These are phyloP conservation scores for Drosophila meridiana DNA, from an alignment of 2,888 invertebrate genomes.

Conservation along the genomic window DNA sequence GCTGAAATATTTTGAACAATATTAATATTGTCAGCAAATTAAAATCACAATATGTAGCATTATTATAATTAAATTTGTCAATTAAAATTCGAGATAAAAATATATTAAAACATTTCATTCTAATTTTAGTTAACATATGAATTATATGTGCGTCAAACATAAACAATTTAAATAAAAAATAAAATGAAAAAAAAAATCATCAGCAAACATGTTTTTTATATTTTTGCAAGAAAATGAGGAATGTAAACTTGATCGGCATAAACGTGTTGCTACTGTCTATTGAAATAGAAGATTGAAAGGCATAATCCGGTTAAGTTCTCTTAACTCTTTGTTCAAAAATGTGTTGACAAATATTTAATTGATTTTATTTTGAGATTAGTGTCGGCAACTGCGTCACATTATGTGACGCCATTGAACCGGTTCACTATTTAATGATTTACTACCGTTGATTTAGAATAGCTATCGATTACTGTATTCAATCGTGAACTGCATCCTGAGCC, in stretches of 20 bases:
- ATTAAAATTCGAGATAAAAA: neutral
- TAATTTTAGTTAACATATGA: neutral
- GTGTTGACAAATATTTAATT: constrained; percentile 7
- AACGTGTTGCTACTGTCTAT: neutral
- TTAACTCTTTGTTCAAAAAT: neutral
- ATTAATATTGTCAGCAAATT: neutral
- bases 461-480: constrained; percentile 10
- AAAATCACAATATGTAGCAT: neutral
- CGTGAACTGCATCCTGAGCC: neutral
- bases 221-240: neutral
- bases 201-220: constrained; percentile 16
- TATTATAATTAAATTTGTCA: too few relatives aligned
- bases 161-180: neutral
- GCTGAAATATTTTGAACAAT: neutral
- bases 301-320: constrained; percentile 5
- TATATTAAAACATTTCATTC: neutral
- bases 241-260: constrained; percentile 17
- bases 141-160: constrained; percentile 7
- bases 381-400: constrained; percentile 1
- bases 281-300: neutral
- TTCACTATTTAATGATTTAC: too few relatives aligned
- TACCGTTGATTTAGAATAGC: neutral
- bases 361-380: neutral
- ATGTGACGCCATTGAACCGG: constrained; percentile 2
- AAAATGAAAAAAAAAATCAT: neutral